Evolutionary conservation across 92 coral and sea anemone genomes (phyloP).

Genomic region (Chrysogorgia sp.): DNA sequence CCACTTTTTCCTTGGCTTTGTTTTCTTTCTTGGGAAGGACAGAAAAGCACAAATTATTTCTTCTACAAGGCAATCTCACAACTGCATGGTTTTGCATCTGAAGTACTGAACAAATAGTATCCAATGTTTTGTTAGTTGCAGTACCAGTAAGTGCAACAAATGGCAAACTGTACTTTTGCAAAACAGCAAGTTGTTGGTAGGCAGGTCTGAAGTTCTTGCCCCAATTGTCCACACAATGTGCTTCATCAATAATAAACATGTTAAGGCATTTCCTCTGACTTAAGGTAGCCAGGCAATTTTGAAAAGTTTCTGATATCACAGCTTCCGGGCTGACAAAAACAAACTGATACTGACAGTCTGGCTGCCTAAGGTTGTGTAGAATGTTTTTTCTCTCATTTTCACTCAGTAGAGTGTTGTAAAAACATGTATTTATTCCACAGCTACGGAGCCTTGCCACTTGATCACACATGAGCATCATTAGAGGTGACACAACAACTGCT

Average conservation of each 20-base stretch:
- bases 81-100: slow-evolving; percentile 25
- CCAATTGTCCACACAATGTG: slow-evolving; percentile 47
- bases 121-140: slow-evolving; percentile 39
- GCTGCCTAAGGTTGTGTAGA: slow-evolving; percentile 30
- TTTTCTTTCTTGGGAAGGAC: slow-evolving; percentile 33
- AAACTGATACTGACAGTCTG: slow-evolving; percentile 44
- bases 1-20: slow-evolving; percentile 47
- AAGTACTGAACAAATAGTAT: not conserved
- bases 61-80: slow-evolving; percentile 36
- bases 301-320: slow-evolving; percentile 37
- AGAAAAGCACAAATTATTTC: slow-evolving; percentile 33
- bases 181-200: slow-evolving; percentile 37
- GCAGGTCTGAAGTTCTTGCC: slow-evolving; percentile 47
- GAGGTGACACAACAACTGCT: slow-evolving; percentile 41
- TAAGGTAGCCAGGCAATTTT: slow-evolving; percentile 14
- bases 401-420: slow-evolving; percentile 6
- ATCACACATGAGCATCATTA: slow-evolving; percentile 38
- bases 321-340: slow-evolving; percentile 50
- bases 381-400: slow-evolving; percentile 43
- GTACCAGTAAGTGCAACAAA: slow-evolving; percentile 49
- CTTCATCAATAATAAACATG: slow-evolving; percentile 29
- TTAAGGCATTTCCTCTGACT: not conserved
- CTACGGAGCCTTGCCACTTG: slow-evolving; percentile 36
- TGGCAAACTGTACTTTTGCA: slow-evolving; percentile 16
- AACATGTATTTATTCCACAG: slow-evolving; percentile 45